Evolutionary conservation across 1,140 invertebrate species (phyloP).

Genomic region (Habropoda laboriosa): DNA sequence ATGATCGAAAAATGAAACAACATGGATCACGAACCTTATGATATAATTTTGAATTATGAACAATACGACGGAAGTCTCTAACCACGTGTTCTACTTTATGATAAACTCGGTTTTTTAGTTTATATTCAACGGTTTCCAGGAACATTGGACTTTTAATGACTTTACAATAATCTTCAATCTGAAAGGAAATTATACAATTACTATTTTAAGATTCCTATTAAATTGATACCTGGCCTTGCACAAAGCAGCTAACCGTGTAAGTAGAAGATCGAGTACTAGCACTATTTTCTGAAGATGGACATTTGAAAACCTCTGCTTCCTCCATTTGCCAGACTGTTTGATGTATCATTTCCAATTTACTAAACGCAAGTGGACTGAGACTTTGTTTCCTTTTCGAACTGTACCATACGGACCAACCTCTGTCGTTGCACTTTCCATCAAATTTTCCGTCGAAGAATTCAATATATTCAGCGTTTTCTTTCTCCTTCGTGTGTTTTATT

Average conservation of each 20-base stretch:
- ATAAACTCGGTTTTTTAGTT: constrained; percentile 74
- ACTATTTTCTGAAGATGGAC: constrained; percentile 43
- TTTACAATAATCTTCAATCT: constrained; percentile 72
- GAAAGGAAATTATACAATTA: constrained; percentile 30
- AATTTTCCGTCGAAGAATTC: constrained; percentile 47
- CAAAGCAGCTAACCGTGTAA: constrained; percentile 56
- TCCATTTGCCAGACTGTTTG: constrained; percentile 73
- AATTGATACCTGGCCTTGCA: neutral
- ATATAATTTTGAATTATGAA: constrained; percentile 69
- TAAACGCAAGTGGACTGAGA: constrained; percentile 62
- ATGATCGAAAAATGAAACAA: neutral
- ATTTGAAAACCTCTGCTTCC: constrained; percentile 69
- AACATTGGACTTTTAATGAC: constrained; percentile 73
- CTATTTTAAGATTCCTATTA: neutral
- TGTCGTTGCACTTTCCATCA: constrained; percentile 55
- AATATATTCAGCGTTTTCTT: neutral
- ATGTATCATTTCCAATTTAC: constrained; percentile 72
- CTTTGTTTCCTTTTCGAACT: constrained; percentile 69
- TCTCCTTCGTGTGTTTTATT: constrained; percentile 46
- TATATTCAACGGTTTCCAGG: constrained; percentile 73
- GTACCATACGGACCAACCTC: constrained; percentile 73
- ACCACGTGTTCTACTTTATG: constrained; percentile 72
- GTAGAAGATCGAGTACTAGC: constrained; percentile 34
- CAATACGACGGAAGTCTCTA: constrained; percentile 73
- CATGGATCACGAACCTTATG: constrained; percentile 61